Evolutionary conservation across 1,140 invertebrate species (phyloP).

Genomic region (Brachionus angularis): DNA sequence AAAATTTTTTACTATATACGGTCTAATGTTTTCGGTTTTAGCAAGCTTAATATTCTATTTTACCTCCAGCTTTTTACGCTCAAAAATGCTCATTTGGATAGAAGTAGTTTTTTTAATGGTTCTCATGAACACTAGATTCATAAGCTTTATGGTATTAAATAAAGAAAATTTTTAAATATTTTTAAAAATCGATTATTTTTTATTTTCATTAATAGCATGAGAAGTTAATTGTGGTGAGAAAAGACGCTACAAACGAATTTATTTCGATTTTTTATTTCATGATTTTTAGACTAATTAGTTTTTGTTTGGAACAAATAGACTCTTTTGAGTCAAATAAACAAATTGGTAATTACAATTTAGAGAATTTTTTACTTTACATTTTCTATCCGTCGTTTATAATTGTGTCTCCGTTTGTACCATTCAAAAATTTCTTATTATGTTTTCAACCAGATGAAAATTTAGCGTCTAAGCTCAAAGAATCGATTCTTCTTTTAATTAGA

Average conservation of each 20-base stretch:
- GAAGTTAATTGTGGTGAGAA: not conserved
- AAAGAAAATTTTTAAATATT: too few relatives aligned
- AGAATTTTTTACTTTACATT: constrained; percentile 6
- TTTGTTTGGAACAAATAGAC: constrained; percentile 1
- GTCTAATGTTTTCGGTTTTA: too few relatives aligned
- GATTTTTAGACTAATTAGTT: not conserved
- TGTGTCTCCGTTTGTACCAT: constrained; percentile 21
- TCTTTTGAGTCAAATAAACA: not conserved
- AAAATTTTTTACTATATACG: too few relatives aligned
- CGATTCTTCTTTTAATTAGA: not conserved
- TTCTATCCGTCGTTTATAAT: constrained; percentile 36
- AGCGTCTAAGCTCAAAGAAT: not conserved
- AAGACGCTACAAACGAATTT: constrained; percentile 8
- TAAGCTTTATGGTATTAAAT: too few relatives aligned
- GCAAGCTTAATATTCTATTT: too few relatives aligned
- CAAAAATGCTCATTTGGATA: too few relatives aligned
- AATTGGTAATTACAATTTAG: not conserved
- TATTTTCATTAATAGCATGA: too few relatives aligned
- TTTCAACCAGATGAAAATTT: constrained; percentile 2
- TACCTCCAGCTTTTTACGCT: too few relatives aligned
- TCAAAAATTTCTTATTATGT: constrained; percentile 11
- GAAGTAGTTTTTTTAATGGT: too few relatives aligned
- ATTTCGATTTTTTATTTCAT: constrained; percentile 11
- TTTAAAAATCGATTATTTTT: too few relatives aligned
- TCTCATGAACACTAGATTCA: too few relatives aligned